These are phyloP conservation scores for Antheraea assamensis DNA, from an alignment of 2,888 invertebrate genomes.

Conservation along the genomic window DNA sequence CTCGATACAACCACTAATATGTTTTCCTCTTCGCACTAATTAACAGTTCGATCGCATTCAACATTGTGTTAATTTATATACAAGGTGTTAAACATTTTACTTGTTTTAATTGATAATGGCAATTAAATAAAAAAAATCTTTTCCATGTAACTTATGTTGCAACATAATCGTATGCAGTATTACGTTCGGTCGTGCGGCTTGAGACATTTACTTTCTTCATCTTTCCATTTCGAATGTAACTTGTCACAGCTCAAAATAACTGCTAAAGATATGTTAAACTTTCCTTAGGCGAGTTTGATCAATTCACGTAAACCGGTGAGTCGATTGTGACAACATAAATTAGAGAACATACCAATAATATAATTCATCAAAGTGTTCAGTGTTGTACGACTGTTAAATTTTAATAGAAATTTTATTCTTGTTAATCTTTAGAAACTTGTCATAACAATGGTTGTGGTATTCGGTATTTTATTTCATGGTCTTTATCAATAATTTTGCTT, in stretches of 20 bases:
- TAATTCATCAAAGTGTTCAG: too few species aligned
- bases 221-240: constrained; percentile 12
- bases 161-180: constrained; percentile 2
- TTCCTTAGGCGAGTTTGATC: background rate
- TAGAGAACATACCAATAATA: background rate
- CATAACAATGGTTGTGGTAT: background rate
- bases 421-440: background rate
- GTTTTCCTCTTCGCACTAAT: constrained; percentile 3
- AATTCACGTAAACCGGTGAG: background rate
- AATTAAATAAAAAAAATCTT: background rate
- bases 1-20: constrained; percentile 1
- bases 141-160: background rate
- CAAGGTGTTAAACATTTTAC: background rate
- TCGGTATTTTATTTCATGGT: background rate
- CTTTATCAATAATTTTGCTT: background rate
- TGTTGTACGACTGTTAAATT: background rate
- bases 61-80: background rate
- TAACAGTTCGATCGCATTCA: constrained; percentile 8
- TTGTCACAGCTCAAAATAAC: background rate
- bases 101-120: background rate
- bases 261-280: background rate
- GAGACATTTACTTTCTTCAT: constrained; percentile 8
- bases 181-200: constrained; percentile 7
- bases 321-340: background rate
- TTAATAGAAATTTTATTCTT: background rate